Base-by-base conservation (phyloP, 2,888 invertebrate species). In the Trissolcus japonicus region DNA sequence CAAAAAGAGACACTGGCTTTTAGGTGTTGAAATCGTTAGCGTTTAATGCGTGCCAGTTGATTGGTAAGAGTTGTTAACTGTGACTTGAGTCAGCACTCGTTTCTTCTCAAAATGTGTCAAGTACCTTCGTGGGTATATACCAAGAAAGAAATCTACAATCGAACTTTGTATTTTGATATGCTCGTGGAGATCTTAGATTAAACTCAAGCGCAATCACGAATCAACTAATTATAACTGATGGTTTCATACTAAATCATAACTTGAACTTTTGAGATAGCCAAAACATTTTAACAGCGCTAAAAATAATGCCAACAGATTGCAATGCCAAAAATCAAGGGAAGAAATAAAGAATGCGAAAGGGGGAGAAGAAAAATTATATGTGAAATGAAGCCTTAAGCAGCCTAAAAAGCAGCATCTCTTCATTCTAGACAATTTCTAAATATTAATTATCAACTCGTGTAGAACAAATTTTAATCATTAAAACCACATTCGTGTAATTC, bases 401-500 rank as follows among this genome's bases (percentile, higher is more conserved):
- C 17, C 74, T 59, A 75, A 69, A 78, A 78, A 73, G 40, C 77
- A 78, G 73, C 73, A 53, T 69, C 75, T 68, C 63, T 68, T 67
- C 46, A 71, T 53, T 67, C 78, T 78, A 78, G 74, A 80, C 76
- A 80, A 72, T 57, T 59, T 73, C 79, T 76, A 76, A 78, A 69
- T 74, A 69, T 78, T 35, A 25, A 25, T 25, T 67, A 78, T 76
- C 78, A 78, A 78, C 76, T 69, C 65, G 67, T 77, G 63, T 76
- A 63, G 40, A 78, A 74, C 68, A 71, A 66, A 65, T 19, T 65
- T 61, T 78, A 51, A 19, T 76, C 67, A 54, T 78, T 78, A 63
- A 65, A 73, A 74, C 57, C 50, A 65, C 48, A 51, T 69, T 57
- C 55, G 35, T 71, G 71, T 66, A 76, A 66, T 76, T 76, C 66